phyloP scores from a whole-genome alignment of 2,888 invertebrate genomes.

The Syrphus vitripennis region DNA sequence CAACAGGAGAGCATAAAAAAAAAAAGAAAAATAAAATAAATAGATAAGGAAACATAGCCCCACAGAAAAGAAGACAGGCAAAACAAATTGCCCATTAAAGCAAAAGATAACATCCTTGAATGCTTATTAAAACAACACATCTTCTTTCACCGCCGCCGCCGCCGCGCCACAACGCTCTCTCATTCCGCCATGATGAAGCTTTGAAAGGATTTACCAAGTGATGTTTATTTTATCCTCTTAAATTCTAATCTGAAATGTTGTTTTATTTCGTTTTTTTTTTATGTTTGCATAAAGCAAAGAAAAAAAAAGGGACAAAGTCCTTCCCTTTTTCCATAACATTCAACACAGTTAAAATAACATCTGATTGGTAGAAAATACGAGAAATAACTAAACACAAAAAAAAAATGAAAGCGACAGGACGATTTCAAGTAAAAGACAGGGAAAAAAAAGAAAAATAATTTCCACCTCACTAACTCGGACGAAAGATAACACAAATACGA shows the following conservation, averaged over 20 bases:
- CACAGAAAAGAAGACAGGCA: neutral
- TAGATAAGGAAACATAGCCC: slow-evolving; percentile 10
- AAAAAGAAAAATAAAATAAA: neutral
- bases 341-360: slow-evolving; percentile 19
- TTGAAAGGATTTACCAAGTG: slow-evolving; percentile 58
- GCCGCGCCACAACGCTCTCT: too few relatives aligned
- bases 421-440: neutral
- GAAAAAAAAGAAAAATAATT: slow-evolving; percentile 37
- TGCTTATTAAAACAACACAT: slow-evolving; percentile 67
- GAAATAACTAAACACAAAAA: slow-evolving; percentile 1
- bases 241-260: slow-evolving; percentile 61
- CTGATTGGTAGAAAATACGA: slow-evolving; percentile 12
- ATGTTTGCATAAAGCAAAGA: neutral
- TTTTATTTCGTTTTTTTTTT: neutral
- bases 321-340: slow-evolving; percentile 13
- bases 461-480: slow-evolving; percentile 58
- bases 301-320: slow-evolving; percentile 11
- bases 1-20: neutral
- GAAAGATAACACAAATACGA: slow-evolving; percentile 51
- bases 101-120: slow-evolving; percentile 63
- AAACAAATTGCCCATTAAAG: slow-evolving; percentile 66
- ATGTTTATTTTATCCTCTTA: slow-evolving; percentile 66
- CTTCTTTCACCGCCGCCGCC: neutral
- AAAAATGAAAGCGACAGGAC: slow-evolving; percentile 8
- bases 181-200: slow-evolving; percentile 23